Percentiles rank a stretch among this genome's conserved stretches.
phyloP scores from a whole-genome alignment of 2,888 invertebrate species.

The Dorcus parallelipipedus region DNA sequence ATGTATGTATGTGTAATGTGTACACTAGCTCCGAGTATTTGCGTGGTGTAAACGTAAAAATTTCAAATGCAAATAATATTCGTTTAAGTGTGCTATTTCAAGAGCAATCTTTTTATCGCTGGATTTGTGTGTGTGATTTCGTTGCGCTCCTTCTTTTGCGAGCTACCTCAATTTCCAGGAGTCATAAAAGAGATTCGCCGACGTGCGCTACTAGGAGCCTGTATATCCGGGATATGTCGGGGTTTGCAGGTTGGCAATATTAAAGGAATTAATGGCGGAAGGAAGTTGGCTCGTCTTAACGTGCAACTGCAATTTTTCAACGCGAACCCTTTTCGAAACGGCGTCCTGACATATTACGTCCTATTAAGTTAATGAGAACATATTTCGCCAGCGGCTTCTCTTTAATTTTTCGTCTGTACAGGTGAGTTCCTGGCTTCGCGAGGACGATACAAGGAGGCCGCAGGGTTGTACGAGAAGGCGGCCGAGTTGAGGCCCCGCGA shows the following conservation, averaged over 20 bases:
- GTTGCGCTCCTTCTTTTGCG: conserved; percentile 27
- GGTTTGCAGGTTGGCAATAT: conserved; percentile 27
- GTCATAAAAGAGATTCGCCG: conserved; percentile 36
- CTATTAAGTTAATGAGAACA: conserved; percentile 31
- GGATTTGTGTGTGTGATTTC: conserved; percentile 33
- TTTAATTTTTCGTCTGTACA: conserved; percentile 42
- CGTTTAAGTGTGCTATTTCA: conserved; percentile 37
- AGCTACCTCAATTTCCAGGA: conserved; percentile 33
- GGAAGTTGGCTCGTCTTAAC: conserved; percentile 7
- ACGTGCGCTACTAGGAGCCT: conserved; percentile 23
- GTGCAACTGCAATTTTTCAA: conserved; percentile 5
- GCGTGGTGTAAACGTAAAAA: conserved; percentile 32
- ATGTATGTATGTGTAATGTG: too few relatives aligned
- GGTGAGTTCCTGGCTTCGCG: conserved; percentile 85
- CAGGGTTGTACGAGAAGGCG: conserved; percentile 73
- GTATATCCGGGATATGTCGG: conserved; percentile 28
- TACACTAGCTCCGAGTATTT: neutral
- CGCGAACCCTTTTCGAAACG: conserved; percentile 17
- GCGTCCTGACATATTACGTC: conserved; percentile 15
- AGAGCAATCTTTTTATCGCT: conserved; percentile 38
- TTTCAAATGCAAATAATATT: conserved; percentile 41
- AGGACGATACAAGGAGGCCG: conserved; percentile 77
- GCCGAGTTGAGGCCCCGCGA: conserved; percentile 75
- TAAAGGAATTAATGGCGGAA: conserved; percentile 27
- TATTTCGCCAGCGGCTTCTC: conserved; percentile 18